Conservation (phyloP, 30 jellyfish, hydroid and myxozoan genomes). For the Hydractinia symbiolongicarpus region DNA sequence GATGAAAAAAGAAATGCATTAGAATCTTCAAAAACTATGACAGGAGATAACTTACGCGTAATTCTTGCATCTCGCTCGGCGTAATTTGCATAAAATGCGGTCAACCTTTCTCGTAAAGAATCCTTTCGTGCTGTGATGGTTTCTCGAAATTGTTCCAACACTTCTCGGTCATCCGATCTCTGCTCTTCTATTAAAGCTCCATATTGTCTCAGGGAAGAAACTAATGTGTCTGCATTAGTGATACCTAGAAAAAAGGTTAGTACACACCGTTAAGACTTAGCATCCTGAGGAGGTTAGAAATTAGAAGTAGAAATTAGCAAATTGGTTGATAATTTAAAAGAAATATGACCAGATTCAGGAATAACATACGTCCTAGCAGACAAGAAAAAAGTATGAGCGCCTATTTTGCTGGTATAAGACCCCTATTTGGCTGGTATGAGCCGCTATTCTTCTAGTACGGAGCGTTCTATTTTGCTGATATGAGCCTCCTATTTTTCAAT, state of each 20-base stretch:
- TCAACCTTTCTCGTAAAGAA: neutral
- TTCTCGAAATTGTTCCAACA: neutral
- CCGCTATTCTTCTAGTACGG: too few species aligned
- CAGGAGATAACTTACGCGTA: too few species aligned
- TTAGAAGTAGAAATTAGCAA: too few species aligned
- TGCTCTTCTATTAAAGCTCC: neutral
- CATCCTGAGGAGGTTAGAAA: too few species aligned
- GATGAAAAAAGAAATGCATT: neutral
- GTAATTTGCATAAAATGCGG: neutral
- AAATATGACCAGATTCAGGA: too few species aligned
- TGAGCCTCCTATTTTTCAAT: neutral
- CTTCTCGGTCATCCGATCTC: neutral
- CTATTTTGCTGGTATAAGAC: too few species aligned
- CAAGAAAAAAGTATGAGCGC: too few species aligned
- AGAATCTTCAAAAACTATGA: neutral
- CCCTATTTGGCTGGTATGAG: too few species aligned
- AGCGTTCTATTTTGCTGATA: too few species aligned
- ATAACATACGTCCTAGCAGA: too few species aligned
- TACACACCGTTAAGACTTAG: too few species aligned
- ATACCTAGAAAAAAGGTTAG: neutral
- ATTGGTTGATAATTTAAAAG: too few species aligned
- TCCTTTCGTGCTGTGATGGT: neutral
- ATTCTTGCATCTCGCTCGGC: neutral
- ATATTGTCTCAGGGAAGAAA: neutral
- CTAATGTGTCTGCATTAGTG: conserved; percentile 21